phyloP scores from a whole-genome alignment of 2,113 vertebrate genomes.

The Psittacus erithacus region DNA sequence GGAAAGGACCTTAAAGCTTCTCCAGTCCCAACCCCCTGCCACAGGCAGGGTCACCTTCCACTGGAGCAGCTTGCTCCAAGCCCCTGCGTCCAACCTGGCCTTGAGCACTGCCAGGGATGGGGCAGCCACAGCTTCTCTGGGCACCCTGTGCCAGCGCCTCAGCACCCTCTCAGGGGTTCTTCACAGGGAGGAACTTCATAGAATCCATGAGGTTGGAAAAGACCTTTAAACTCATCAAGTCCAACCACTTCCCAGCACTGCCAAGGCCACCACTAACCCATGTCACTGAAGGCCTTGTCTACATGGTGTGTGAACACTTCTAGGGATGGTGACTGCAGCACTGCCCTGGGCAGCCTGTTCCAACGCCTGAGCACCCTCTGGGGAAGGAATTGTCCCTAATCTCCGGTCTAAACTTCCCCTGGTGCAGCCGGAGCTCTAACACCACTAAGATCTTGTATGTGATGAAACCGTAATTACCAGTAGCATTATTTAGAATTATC shows the following conservation, averaged over 20 bases:
- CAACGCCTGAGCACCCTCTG: not conserved
- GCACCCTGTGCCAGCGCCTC: no score
- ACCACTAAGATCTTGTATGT: not conserved
- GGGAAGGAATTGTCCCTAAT: not conserved
- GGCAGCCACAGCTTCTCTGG: not conserved
- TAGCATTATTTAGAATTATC: not conserved
- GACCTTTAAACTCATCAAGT: not conserved
- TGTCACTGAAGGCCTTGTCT: not conserved
- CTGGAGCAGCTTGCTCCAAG: not conserved
- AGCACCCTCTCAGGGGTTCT: no score
- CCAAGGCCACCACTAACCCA: not conserved
- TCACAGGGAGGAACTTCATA: no score
- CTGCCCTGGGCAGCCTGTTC: not conserved
- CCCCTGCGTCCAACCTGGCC: not conserved
- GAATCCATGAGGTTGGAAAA: not conserved
- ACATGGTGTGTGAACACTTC: not conserved
- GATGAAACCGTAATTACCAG: not conserved
- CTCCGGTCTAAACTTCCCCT: not conserved
- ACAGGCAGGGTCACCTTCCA: not conserved
- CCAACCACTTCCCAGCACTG: not conserved
- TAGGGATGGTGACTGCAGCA: not conserved
- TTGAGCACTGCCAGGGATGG: not conserved
- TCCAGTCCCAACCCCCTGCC: not conserved
- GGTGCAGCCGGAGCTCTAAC: not conserved
- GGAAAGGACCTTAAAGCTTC: not conserved